These are phyloP conservation scores for Perodicticus potto DNA, from an alignment of 2,797 vertebrate species.

Conservation along the genomic window DNA sequence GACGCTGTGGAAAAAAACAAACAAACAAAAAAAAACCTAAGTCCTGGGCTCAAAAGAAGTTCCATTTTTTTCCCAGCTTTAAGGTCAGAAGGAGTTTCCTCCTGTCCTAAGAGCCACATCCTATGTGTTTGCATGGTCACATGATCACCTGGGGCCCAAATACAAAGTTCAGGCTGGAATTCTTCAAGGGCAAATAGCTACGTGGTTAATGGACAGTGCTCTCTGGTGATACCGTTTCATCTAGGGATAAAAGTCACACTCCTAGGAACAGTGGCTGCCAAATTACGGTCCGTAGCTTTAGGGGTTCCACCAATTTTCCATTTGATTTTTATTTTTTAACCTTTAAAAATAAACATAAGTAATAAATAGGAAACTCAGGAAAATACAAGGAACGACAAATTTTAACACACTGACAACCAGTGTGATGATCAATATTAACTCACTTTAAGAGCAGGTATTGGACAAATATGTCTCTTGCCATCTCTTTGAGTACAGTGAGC, in stretches of 20 bases:
- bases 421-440: not conserved
- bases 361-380: not conserved
- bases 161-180: not conserved
- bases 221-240: not conserved
- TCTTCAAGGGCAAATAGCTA: not conserved
- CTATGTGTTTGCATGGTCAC: not conserved
- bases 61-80: not conserved
- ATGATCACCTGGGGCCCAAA: not conserved
- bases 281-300: not conserved
- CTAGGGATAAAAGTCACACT: not conserved
- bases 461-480: not conserved
- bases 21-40: not conserved
- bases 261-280: not conserved
- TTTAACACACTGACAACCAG: not conserved
- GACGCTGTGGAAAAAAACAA: no score
- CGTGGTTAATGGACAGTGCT: not conserved
- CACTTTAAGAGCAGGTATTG: not conserved
- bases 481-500: conserved; percentile 45
- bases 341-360: conserved; percentile 5
- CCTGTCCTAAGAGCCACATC: not conserved
- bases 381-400: not conserved
- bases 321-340: not conserved
- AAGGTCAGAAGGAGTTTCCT: conserved; percentile 3
- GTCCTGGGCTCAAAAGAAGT: not conserved
- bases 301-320: not conserved